Base-by-base conservation (phyloP, 2,797 vertebrate genomes). In the Pangasius djambal region DNA sequence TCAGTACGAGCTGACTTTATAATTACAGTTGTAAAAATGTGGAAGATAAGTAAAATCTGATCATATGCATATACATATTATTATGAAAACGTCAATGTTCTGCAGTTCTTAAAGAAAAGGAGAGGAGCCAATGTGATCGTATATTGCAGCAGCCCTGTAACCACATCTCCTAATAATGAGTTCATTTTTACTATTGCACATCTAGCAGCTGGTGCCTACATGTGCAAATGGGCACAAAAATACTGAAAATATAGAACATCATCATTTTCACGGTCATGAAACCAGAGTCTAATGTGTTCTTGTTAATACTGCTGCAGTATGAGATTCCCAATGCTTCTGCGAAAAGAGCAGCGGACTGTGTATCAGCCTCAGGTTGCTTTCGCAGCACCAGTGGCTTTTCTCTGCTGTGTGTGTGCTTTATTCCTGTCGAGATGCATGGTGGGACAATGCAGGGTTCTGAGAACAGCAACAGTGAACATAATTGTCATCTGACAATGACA, bases 401-500 rank as follows among this genome's bases (percentile, higher is more conserved):
- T 87, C 87, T 79, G 72, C 86, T 75, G 88, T 57, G 85, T 87
- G 87, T 85, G 87, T 59, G 37, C 83, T 89, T 88, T 87, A 75
- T 89, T 89, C 72, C 82, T 86, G 86, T 88, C 44, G 63, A 87
- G 87, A 84, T 50, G 59, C 89, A 85, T 88, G 78, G 89, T 50
- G 28, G 90, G 86, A 88, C 63, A 84, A 83, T 48, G 34, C 37
- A 70, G 86, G 87, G 86, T 90, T 89, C 87, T 87, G 87, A 65
- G 55, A 55, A 87, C 20, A 10, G n/a, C 87, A 52, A 61, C 15
- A 0, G 70, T 12, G 65, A 92, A 85, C 83, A 83, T 90, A 89
- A 90, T 79, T 85, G 90, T 90, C 90, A 88, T 91, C 88, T 89
- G 88, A 91, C 85, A 88, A 93, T 89, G 78, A 89, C 69, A 18